These are phyloP conservation scores for Poeciliopsis gracilis DNA, from an alignment of 2,797 vertebrate genomes.

Conservation along the genomic window DNA sequence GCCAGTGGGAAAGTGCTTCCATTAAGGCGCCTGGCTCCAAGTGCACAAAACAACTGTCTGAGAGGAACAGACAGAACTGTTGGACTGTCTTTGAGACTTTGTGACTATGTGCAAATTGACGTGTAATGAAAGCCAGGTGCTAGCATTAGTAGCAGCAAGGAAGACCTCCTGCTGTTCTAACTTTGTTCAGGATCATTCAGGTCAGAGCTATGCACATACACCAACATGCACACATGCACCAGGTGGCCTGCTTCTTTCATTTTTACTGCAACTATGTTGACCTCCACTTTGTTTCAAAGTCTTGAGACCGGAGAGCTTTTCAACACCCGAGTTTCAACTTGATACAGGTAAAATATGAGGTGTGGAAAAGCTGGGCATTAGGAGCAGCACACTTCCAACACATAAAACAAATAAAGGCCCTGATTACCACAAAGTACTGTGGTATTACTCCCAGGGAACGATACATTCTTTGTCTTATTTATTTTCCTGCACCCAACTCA, in stretches of 20 bases:
- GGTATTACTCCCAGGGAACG: slow-evolving; percentile 25
- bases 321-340: slow-evolving; percentile 27
- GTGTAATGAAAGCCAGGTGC: slow-evolving; percentile 68
- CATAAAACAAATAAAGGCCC: neutral
- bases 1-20: slow-evolving; percentile 61
- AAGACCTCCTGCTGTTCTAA: slow-evolving; percentile 59
- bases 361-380: slow-evolving; percentile 26
- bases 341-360: slow-evolving; percentile 32
- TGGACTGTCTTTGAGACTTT: slow-evolving; percentile 17
- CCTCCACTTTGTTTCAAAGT: slow-evolving; percentile 54
- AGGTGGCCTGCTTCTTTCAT: slow-evolving; percentile 60
- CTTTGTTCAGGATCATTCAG: slow-evolving; percentile 57
- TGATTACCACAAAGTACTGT: neutral
- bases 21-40: slow-evolving; percentile 57
- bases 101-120: slow-evolving; percentile 41
- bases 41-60: slow-evolving; percentile 35
- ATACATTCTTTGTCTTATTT: slow-evolving; percentile 20
- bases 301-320: slow-evolving; percentile 49
- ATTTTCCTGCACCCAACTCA: slow-evolving; percentile 2
- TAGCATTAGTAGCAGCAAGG: slow-evolving; percentile 49
- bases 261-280: slow-evolving; percentile 52
- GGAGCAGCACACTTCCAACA: neutral
- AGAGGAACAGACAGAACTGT: slow-evolving; percentile 25
- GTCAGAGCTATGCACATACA: slow-evolving; percentile 36
- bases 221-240: slow-evolving; percentile 25